Base-by-base conservation (phyloP, 1,140 invertebrate genomes). In the Globodera ellingtonae region DNA sequence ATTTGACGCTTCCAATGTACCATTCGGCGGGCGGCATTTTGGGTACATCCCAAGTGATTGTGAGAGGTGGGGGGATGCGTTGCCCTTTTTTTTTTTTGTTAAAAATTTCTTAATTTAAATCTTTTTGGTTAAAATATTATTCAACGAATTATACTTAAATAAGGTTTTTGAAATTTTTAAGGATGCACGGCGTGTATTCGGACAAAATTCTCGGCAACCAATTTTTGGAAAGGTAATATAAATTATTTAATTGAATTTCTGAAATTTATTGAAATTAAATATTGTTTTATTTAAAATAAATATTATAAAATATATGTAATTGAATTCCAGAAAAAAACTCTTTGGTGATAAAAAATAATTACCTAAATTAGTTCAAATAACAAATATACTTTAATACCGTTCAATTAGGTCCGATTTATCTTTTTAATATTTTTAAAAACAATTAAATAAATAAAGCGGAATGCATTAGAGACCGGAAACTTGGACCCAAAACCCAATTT, bases 141-240 rank as follows among this genome's bases (percentile, higher is more conserved):
- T 6, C 10, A 18, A 21, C 6, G 56, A 18, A 62, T 62, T 62
- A 15, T 35, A 10, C n/a, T n/a, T n/a, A n/a, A 70, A 35, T 13
- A 70, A 93, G 70, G 92, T 91, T 94, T 95, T 87, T 93, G 94
- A 18, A 89, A 98, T 6, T 89, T 97, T 3, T 93, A 93, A 88
- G 97, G 96, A 50, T 92, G 92, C 66, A 94, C 94, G 0, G 92
- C 94, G 50, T 94, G 96, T 2, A 93, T 98, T 73, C 92, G 94
- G 46, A 93, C 93, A 86, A 98, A 98, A 90, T 99, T 99, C 91
- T 98, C 96, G 9, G 97, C 96, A 46, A 95, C 94, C 21, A 92
- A 93, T 72, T 99, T 96, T 89, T 98, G 97, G 92, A 91, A 92
- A 18, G 75, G 75, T 77, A 35, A 66, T 35, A 35, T 35, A 35